Conservation (phyloP, 2,797 vertebrate genomes). For the Periparus ater region DNA sequence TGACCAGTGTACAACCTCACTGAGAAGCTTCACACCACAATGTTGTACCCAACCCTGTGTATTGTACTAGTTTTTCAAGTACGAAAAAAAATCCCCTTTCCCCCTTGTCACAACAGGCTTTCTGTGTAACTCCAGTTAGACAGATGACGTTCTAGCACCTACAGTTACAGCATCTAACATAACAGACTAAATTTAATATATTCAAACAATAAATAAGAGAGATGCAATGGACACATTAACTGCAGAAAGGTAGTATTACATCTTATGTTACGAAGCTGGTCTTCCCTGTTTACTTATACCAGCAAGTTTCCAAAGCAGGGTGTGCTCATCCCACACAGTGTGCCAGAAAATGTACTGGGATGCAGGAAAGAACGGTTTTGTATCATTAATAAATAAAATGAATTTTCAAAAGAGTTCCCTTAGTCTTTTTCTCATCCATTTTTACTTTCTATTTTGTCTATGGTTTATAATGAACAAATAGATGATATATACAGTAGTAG, state of each 20-base stretch:
- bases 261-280: neutral
- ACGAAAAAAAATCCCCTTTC: neutral
- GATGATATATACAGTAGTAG: neutral
- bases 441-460: neutral
- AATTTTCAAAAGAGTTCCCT: neutral
- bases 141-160: neutral
- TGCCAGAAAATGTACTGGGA: neutral
- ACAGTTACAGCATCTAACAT: neutral
- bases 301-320: neutral
- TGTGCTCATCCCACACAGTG: neutral
- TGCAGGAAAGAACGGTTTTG: neutral
- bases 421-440: neutral
- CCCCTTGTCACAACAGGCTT: neutral
- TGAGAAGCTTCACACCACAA: neutral
- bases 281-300: neutral
- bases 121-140: neutral
- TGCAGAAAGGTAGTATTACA: neutral
- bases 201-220: neutral
- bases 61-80: accelerated
- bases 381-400: neutral
- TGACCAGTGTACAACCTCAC: neutral
- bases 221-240: neutral
- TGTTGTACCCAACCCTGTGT: neutral
- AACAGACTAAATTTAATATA: neutral
- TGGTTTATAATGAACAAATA: neutral